Conservation (phyloP, 2,797 vertebrate genomes). For the Sebastes steindachneri region DNA sequence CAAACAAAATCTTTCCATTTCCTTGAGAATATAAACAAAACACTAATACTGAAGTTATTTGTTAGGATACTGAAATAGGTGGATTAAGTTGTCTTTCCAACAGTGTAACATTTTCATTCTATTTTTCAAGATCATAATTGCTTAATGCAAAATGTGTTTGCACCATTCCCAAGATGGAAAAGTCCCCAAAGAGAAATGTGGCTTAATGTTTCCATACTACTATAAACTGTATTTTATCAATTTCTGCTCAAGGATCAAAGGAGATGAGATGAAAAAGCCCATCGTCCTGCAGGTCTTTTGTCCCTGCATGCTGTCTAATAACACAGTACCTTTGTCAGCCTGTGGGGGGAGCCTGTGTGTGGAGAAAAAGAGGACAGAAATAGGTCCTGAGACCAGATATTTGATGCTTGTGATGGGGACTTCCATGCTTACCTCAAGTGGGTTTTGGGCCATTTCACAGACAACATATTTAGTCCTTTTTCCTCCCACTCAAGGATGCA, state of each 20-base stretch:
- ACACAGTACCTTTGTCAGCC: slow-evolving; percentile 66
- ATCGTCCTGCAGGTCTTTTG: slow-evolving; percentile 44
- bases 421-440: slow-evolving; percentile 80
- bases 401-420: slow-evolving; percentile 74
- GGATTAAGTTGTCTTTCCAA: neutral
- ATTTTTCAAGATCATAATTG: neutral
- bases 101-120: neutral
- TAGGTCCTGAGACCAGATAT: slow-evolving; percentile 61
- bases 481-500: slow-evolving; percentile 77
- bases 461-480: slow-evolving; percentile 76
- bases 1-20: neutral
- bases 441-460: slow-evolving; percentile 78
- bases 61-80: neutral
- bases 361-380: slow-evolving; percentile 57
- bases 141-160: neutral
- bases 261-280: neutral
- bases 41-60: neutral
- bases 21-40: neutral
- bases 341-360: slow-evolving; percentile 81
- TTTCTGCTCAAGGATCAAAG: neutral
- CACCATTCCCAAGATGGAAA: neutral
- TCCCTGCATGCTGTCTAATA: slow-evolving; percentile 40
- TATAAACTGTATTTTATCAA: neutral
- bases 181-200: neutral
- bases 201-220: neutral